These are phyloP conservation scores for Drepana falcataria DNA, from an alignment of 2,888 invertebrate species.

Conservation along the genomic window DNA sequence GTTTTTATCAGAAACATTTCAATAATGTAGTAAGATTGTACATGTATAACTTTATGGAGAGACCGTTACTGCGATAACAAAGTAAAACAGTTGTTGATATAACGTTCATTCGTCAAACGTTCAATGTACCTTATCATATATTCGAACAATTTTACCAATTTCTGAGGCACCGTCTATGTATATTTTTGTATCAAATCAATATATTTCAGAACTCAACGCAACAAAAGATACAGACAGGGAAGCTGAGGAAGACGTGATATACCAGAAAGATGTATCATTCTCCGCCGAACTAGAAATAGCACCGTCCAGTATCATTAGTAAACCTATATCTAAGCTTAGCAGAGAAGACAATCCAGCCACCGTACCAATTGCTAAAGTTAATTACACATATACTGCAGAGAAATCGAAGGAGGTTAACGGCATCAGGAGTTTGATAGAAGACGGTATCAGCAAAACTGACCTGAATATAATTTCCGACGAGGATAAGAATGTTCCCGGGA, in stretches of 20 bases:
- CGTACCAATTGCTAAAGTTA: conserved; percentile 33
- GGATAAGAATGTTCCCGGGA: conserved; percentile 33
- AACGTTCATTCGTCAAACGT: no score
- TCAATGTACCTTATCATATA: no score
- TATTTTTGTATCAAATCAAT: no score
- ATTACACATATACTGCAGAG: conserved; percentile 61
- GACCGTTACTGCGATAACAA: no score
- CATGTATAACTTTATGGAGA: no score
- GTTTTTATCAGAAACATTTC: no score
- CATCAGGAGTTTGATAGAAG: conserved; percentile 61
- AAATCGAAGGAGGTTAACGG: conserved; percentile 63
- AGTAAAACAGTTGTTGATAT: no score
- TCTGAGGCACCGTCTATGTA: no score
- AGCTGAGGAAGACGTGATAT: conserved; percentile 83
- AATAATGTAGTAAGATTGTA: no score
- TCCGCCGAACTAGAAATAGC: conserved; percentile 84
- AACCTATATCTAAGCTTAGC: conserved; percentile 56
- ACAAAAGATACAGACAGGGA: conserved; percentile 79
- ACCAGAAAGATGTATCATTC: conserved; percentile 88
- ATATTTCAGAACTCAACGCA: conserved; percentile 83
- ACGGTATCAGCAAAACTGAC: conserved; percentile 66
- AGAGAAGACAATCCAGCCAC: conserved; percentile 38
- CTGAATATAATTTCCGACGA: conserved; percentile 64
- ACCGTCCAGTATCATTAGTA: conserved; percentile 70
- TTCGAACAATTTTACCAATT: no score